Percentiles rank a stretch among this genome's conserved stretches.
Evolutionary conservation across 2,797 vertebrate species (phyloP).

Genomic region (Crocodylus rhombifer): DNA sequence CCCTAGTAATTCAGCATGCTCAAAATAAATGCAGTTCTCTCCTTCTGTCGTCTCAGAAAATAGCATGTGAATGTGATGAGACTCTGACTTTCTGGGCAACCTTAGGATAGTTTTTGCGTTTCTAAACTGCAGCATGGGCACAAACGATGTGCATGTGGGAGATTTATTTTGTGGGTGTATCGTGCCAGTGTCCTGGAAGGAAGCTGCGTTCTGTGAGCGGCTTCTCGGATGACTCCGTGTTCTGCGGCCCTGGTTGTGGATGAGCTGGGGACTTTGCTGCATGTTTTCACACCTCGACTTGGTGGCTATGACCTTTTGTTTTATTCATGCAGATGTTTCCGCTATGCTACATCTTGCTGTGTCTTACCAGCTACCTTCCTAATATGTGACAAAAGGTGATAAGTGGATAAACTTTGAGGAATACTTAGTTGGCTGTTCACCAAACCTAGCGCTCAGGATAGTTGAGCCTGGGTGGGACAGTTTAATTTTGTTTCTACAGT

Average conservation of each 20-base stretch:
- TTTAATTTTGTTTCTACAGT: not conserved
- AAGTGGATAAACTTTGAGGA: too few relatives aligned
- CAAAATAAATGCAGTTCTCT: not conserved
- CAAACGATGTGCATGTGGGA: accelerated
- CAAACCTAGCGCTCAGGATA: accelerated
- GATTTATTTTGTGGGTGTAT: not conserved
- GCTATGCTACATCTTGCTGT: accelerated
- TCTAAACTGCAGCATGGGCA: not conserved
- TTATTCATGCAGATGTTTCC: not conserved
- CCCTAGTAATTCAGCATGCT: not conserved
- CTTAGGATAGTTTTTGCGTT: not conserved
- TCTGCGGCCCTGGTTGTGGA: accelerated
- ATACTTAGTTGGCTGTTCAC: accelerated
- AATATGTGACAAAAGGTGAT: accelerated
- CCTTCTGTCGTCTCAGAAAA: not conserved
- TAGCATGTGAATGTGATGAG: not conserved
- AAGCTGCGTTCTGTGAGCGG: not conserved
- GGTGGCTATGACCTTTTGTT: not conserved
- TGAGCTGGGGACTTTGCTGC: accelerated
- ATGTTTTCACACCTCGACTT: not conserved
- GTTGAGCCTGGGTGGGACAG: not conserved
- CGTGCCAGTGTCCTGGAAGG: not conserved
- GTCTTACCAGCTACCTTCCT: accelerated
- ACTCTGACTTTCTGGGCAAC: not conserved
- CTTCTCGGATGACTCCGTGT: not conserved